Evolutionary conservation across 2,888 invertebrate species (phyloP), one percentile per base, ranked within the genome.

Genomic region (Actias luna): DNA sequence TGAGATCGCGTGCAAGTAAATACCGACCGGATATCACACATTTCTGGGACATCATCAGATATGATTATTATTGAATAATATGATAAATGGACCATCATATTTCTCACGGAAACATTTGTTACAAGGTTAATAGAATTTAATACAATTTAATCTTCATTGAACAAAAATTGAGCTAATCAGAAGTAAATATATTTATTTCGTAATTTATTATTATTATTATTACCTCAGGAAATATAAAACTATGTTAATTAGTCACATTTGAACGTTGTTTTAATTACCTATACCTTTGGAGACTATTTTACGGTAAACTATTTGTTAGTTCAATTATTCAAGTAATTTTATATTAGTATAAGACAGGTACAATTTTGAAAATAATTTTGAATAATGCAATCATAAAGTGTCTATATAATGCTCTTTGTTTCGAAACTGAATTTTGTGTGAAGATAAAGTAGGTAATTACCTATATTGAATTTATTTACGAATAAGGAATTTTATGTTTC

Each of bases 71-170:
- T 71, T 74, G 69, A 71, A 76, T 55, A 59, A 59, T 46, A 39
- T 74, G 72, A 75, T 74, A 63, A 74, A 77, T 74, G 65, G 68
- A 57, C 27, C 73, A 76, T 1, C 76, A 65, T 61, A 82, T 83
- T 63, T 74, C 71, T 58, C 65, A 65, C 18, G 75, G 76, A 60
- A 70, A 10, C 78, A 72, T 55, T 16, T 12, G n/a, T 55, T 52
- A 69, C 67, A 35, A 80, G 80, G 66, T 60, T 29, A 29, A 55
- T n/a, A 55, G n/a, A 16, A n/a, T 55, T 27, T 55, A 10, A 22
- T 46, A 10, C 25, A 25, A 50, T 25, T 50, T 50, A 25, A 50
- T 50, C 22, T 22, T 22, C 12, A 50, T 50, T 25, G 46, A 50
- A 50, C 3, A 25, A 25, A 50, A 22, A 50, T 50, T 50, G 10